Base-by-base conservation (phyloP, 2,888 invertebrate species). In the Sinhomidia bicolor region DNA sequence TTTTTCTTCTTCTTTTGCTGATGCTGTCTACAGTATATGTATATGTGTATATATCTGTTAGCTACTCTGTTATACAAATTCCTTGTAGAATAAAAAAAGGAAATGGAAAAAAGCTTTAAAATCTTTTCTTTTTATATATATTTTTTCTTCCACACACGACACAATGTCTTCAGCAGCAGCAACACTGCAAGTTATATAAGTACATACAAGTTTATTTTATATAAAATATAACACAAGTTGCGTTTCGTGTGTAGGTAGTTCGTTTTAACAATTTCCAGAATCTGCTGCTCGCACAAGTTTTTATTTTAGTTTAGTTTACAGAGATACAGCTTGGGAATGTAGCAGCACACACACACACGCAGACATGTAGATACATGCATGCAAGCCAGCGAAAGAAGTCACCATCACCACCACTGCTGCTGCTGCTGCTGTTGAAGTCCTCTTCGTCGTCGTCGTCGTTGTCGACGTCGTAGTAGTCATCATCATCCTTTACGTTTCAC, bases 21-120 rank as follows among this genome's bases (percentile, higher is more conserved):
- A 3, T 36, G 36, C 36, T 36, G 36, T 36, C 36, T 36, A 36
- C 36, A 36, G 7, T 7, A 7, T 36, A n/a, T n/a, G n/a, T n/a
- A n/a, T n/a, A n/a, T n/a, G n/a, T n/a, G n/a, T 57, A 57, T 36
- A 36, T 36, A 3, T 36, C 36, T 36, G 17, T 3, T 36, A 17
- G 5, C 36, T 68, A 17, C 32, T 65, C 3, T 20, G 12, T 71
- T 44, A 60, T 41, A 79, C 36, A 36, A 60, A 78, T 60, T 57
- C 62, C 44, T 68, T 20, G 44, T 17, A 14, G 62, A 62, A 62
- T 26, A 44, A 41, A n/a, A n/a, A n/a, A 23, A 62, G 12, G 29
- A 44, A 81, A 65, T 82, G 68, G 41, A 32, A 82, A n/a, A 26
- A 44, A 36, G 81, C 81, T 47, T 23, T 26, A 68, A 44, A 65